Conservation (phyloP, 2,797 vertebrate genomes). For the Dermochelys coriacea region DNA sequence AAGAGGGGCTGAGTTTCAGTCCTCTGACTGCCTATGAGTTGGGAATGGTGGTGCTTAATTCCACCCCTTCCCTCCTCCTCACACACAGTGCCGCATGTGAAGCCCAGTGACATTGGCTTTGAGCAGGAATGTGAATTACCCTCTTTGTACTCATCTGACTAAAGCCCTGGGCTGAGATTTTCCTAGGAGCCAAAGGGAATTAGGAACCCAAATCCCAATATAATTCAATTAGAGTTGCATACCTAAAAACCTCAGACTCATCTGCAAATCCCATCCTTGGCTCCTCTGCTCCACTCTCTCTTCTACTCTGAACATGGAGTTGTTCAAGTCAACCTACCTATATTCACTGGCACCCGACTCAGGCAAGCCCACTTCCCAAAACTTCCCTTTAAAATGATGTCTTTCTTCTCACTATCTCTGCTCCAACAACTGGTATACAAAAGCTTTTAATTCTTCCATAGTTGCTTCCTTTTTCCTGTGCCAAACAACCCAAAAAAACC, state of each 20-base stretch:
- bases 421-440: slow-evolving; percentile 39
- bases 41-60: fast-evolving
- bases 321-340: neutral
- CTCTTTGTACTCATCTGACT: fast-evolving
- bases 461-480: slow-evolving; percentile 42
- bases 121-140: fast-evolving
- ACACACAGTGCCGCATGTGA: fast-evolving
- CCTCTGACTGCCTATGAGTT: fast-evolving
- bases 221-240: neutral
- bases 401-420: slow-evolving; percentile 43
- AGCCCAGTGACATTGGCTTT: fast-evolving
- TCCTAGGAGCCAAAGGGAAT: fast-evolving
- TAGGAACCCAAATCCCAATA: fast-evolving
- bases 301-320: fast-evolving
- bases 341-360: fast-evolving
- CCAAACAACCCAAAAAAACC: slow-evolving; percentile 4
- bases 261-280: neutral
- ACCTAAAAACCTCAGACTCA: fast-evolving
- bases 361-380: neutral
- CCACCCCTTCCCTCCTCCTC: fast-evolving
- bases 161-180: neutral
- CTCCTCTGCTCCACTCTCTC: neutral
- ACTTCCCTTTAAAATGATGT: slow-evolving; percentile 16
- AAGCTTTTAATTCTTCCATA: slow-evolving; percentile 31
- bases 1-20: neutral